These are phyloP conservation scores for Salticus scenicus DNA, from an alignment of 2,888 invertebrate genomes.

Conservation along the genomic window DNA sequence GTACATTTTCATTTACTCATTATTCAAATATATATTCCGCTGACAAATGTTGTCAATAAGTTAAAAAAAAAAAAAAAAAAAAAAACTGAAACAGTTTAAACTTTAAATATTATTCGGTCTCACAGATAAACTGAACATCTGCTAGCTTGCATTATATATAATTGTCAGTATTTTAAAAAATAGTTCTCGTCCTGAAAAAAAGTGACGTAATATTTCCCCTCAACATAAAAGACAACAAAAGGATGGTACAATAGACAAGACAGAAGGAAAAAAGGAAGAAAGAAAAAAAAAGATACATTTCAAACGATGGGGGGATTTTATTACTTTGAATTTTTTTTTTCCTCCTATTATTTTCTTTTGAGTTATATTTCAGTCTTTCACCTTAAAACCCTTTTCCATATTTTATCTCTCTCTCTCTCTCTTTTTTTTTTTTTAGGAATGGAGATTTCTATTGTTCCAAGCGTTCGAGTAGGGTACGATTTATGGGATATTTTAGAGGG, in stretches of 20 bases:
- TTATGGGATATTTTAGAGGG: constrained; percentile 43
- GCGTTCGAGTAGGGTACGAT: constrained; percentile 26
- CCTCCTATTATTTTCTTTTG: constrained; percentile 13
- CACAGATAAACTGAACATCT: background rate
- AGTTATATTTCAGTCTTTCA: constrained; percentile 40
- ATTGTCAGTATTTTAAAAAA: background rate
- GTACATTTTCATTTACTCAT: too few species aligned
- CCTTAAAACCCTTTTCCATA: background rate
- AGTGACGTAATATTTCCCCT: constrained; percentile 41
- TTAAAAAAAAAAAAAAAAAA: too few species aligned
- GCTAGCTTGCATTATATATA: background rate
- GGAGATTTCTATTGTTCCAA: constrained; percentile 15
- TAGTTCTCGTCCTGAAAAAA: background rate
- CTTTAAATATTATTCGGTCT: too few species aligned
- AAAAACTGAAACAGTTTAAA: too few species aligned
- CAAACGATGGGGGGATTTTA: constrained; percentile 33
- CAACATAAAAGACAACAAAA: constrained; percentile 33
- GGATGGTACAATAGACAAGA: constrained; percentile 37
- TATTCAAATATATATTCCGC: too few species aligned
- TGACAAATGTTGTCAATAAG: too few species aligned
- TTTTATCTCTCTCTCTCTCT: background rate
- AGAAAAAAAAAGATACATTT: constrained; percentile 15
- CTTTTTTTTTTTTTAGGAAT: background rate
- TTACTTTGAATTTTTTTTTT: constrained; percentile 51
- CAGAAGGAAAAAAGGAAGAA: too few species aligned